Evolutionary conservation across 2,113 vertebrate species (phyloP), one percentile per base, ranked within the genome.

Genomic region (Apteryx mantelli): DNA sequence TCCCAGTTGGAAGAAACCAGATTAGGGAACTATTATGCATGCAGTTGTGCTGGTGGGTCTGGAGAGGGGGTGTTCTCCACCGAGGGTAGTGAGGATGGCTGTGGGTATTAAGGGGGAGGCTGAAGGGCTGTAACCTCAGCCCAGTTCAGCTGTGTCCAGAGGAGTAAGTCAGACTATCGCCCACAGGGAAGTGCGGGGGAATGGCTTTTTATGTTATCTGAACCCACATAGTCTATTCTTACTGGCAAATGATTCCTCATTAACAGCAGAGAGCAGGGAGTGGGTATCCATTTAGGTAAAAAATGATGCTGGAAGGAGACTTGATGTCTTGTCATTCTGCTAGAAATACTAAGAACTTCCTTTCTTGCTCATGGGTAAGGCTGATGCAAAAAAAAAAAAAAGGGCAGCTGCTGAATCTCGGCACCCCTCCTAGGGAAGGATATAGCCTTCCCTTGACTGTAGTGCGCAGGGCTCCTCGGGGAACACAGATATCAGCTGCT

Each of bases 221-320:
- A 92, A 69, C 9, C 8, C 4, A 5, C 38, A 16, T 16, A 76
- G 11, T 63, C 32, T 79, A 5, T 46, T 73, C 30, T 87, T 69
- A 82, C 25, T 82, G 91, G 68, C 65, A 93, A 93, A 76, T 82
- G 80, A 50, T 48, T 94, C 52, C 36, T 89, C 81, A 44, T 93
- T 94, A 91, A 58, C 48, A 86, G 4, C 46, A 86, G 44, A 80
- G 71, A 75, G 60, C n/a, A 60, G n/a, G 65, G 56, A 84, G 80
- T 1, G 4, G 68, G 53, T 38, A 61, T 52, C 38, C 78, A 80
- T 84, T 93, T 87, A 84, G n/a, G 86, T 84, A 86, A 93, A 89
- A 93, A 79, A 56, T 14, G 1, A 48, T 65, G 76, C 82, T 15
- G 10, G 73, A 82, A 84, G 65, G 80, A 91, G 52, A 15, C 48